Base-by-base conservation (phyloP, 2,797 vertebrate species). In the Yasuhikotakia modesta region DNA sequence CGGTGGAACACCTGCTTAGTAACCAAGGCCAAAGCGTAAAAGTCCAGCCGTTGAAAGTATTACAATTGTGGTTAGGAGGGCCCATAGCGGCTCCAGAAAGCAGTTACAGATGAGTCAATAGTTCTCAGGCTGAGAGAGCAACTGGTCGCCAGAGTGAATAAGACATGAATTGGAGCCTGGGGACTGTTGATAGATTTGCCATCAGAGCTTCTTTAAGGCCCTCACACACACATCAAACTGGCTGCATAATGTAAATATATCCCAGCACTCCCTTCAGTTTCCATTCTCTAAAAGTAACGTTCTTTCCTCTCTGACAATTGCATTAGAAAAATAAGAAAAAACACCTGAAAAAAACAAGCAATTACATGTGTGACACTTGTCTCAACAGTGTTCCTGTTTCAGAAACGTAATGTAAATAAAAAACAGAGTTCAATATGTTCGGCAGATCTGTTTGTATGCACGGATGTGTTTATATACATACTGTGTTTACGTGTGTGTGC, bases 1-100 rank as follows among this genome's bases (percentile, higher is more conserved):
- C 60, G 55, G 63, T 66, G 64, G 70, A 84, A 85, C 83, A 86
- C 82, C 83, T 86, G 83, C 73, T 80, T 46, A 32, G 75, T 50
- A 48, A 45, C 52, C 55, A 53, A 57, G 27, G 70, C 61, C 53
- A 76, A 70, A 78, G 68, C 74, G 64, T 81, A 70, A 80, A 83
- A 79, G 76, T 73, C 22, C 68, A 32, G 70, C 79, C 69, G 27
- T 48, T 48, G 73, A 53, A 64, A 48, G 66, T 66, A 65, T 61
- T 83, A 70, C 79, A 80, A 30, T 43, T 43, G 77, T 52, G 53
- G 24, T 69, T 57, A 67, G 65, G 66, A 76, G 45, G 66, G 82
- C 57, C 57, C 68, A 68, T 53, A 32, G 65, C 57, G 63, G 75
- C 57, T 79, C 75, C 74, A 67, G 50, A 81, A 76, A 55, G 78